Conservation (phyloP, 2,888 invertebrate species). For the Mongoloraphidia duomilia region DNA sequence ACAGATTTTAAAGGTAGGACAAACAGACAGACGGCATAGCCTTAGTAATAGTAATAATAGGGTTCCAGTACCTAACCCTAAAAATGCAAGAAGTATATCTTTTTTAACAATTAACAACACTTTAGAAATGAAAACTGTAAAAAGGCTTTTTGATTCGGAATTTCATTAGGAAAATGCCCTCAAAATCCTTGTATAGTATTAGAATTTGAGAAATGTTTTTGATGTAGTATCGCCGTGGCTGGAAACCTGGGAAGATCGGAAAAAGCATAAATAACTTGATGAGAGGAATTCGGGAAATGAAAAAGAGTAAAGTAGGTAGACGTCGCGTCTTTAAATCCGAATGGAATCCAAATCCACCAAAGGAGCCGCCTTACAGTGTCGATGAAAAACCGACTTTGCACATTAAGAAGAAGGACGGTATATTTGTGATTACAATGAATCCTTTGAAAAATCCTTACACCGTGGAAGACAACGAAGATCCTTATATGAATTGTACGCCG, state of each 20-base stretch:
- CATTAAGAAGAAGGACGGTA: conserved; percentile 48
- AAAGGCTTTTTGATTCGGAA: not conserved
- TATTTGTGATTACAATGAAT: conserved; percentile 49
- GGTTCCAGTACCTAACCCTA: not conserved
- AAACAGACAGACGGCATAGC: no score
- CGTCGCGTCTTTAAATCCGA: conserved; percentile 21
- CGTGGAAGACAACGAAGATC: conserved; percentile 44
- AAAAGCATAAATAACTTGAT: conserved; percentile 32
- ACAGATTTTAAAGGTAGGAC: no score
- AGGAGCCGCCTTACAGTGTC: conserved; percentile 32
- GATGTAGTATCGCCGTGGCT: conserved; percentile 31
- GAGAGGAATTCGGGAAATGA: conserved; percentile 23
- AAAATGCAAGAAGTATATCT: no score
- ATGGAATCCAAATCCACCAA: conserved; percentile 14
- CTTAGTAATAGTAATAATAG: not conserved
- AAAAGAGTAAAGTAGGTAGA: conserved; percentile 29
- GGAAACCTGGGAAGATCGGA: conserved; percentile 41
- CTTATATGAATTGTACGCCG: conserved; percentile 52
- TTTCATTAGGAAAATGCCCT: not conserved
- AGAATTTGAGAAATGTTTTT: not conserved
- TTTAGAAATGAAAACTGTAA: not conserved
- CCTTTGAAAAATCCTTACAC: conserved; percentile 46
- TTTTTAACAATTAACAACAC: not conserved
- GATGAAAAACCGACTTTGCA: conserved; percentile 41
- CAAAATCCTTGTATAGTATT: not conserved